phyloP scores from a whole-genome alignment of 2,113 vertebrate species.

The Myrmophylax atrothorax region DNA sequence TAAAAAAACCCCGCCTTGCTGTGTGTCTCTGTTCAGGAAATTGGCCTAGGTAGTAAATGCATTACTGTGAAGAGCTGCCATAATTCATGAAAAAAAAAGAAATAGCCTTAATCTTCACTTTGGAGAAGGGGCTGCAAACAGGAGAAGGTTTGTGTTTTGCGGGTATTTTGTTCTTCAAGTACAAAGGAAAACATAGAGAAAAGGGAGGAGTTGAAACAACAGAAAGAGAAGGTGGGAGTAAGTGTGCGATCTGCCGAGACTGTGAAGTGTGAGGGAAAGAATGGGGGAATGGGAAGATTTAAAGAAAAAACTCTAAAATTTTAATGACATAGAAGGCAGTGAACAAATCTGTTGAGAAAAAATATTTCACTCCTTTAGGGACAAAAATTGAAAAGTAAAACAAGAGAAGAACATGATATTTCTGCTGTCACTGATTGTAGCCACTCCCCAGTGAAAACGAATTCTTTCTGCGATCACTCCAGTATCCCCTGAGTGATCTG shows the following conservation, averaged over 20 bases:
- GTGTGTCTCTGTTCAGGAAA: not conserved
- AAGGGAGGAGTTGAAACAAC: not conserved
- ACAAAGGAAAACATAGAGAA: not conserved
- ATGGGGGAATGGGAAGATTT: fast-evolving
- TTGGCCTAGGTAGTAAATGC: not conserved
- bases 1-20: not conserved
- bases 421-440: not conserved
- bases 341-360: not conserved
- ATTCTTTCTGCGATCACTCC: not conserved
- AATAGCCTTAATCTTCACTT: not conserved
- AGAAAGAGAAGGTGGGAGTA: not conserved
- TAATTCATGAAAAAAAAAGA: not conserved
- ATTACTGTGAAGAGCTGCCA: not conserved
- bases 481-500: not conserved
- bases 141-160: not conserved
- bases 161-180: not conserved
- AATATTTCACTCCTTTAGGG: not conserved
- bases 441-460: not conserved
- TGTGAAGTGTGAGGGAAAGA: not conserved
- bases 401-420: not conserved
- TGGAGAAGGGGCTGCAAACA: not conserved
- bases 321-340: not conserved
- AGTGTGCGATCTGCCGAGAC: not conserved
- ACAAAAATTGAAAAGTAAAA: not conserved
- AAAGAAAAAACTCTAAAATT: not conserved